phyloP scores from a whole-genome alignment of 2,113 vertebrate genomes.

The Thryonomys swinderianus region DNA sequence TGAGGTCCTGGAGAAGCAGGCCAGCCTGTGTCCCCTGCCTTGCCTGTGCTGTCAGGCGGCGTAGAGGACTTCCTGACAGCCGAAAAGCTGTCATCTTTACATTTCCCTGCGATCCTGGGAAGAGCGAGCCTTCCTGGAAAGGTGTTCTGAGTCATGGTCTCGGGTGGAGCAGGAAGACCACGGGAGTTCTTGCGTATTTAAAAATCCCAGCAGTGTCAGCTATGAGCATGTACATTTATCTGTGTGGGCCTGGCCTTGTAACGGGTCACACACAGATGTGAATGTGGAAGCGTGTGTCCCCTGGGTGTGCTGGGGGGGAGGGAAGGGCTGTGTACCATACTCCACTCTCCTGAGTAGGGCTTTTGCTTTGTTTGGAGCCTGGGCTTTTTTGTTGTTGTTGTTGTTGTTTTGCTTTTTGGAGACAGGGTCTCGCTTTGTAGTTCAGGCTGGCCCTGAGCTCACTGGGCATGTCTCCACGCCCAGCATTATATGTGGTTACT shows the following conservation, averaged over 20 bases:
- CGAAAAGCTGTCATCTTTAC: constrained; percentile 35
- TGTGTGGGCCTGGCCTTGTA: neutral
- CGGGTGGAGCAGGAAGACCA: neutral
- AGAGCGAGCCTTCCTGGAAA: neutral
- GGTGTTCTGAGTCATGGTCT: constrained; percentile 16
- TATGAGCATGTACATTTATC: neutral
- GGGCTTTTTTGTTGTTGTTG: no score
- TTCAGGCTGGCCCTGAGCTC: no score
- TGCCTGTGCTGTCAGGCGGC: neutral
- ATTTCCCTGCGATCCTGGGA: neutral
- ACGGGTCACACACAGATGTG: neutral
- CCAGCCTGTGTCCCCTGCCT: neutral
- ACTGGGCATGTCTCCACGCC: no score
- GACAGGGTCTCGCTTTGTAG: no score
- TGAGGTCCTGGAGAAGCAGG: constrained; percentile 21
- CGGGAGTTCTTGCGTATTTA: neutral
- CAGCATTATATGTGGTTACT: no score
- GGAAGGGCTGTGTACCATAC: neutral
- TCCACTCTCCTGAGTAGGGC: neutral
- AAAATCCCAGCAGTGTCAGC: neutral
- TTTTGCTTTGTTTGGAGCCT: constrained; percentile 25
- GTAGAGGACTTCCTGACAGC: constrained; percentile 40
- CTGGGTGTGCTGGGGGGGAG: neutral
- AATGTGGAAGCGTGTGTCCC: neutral
- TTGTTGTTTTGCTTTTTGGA: no score